These are phyloP conservation scores for Thelaira solivaga DNA, from an alignment of 2,888 invertebrate species.

Conservation along the genomic window DNA sequence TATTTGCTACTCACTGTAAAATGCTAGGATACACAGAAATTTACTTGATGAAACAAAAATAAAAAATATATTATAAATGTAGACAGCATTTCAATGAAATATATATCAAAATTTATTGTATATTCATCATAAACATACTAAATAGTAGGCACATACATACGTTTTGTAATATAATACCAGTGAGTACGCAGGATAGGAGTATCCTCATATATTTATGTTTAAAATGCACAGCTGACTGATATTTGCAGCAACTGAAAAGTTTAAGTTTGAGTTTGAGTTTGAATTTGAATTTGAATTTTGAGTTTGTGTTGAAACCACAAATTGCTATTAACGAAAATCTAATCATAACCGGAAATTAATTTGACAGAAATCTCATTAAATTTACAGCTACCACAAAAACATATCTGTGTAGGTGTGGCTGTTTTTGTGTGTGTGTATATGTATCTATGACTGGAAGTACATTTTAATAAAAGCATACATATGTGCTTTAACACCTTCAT, in stretches of 20 bases:
- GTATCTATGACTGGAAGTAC: neutral
- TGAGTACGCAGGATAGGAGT: too few species aligned
- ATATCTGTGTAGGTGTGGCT: slow-evolving; percentile 38
- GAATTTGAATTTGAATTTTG: slow-evolving; percentile 47
- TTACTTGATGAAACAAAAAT: too few species aligned
- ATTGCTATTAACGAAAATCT: slow-evolving; percentile 78
- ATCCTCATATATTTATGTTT: too few species aligned
- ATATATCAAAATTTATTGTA: slow-evolving; percentile 31
- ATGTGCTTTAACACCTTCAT: neutral
- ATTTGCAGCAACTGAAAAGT: slow-evolving; percentile 44
- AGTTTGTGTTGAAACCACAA: slow-evolving; percentile 73
- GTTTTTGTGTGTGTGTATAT: too few species aligned
- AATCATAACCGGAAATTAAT: slow-evolving; percentile 78
- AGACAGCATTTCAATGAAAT: slow-evolving; percentile 41
- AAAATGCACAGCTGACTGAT: too few species aligned
- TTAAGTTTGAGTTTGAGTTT: slow-evolving; percentile 49
- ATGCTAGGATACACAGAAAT: slow-evolving; percentile 8
- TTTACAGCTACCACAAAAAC: slow-evolving; percentile 70
- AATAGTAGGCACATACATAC: neutral
- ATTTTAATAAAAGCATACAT: neutral
- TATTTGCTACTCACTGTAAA: too few species aligned
- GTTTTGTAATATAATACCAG: too few species aligned
- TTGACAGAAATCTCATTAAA: slow-evolving; percentile 78
- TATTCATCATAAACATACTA: slow-evolving; percentile 33
- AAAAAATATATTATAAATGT: slow-evolving; percentile 22